Base-by-base conservation (phyloP, 2,888 invertebrate genomes). In the Pseudococcus viburni region DNA sequence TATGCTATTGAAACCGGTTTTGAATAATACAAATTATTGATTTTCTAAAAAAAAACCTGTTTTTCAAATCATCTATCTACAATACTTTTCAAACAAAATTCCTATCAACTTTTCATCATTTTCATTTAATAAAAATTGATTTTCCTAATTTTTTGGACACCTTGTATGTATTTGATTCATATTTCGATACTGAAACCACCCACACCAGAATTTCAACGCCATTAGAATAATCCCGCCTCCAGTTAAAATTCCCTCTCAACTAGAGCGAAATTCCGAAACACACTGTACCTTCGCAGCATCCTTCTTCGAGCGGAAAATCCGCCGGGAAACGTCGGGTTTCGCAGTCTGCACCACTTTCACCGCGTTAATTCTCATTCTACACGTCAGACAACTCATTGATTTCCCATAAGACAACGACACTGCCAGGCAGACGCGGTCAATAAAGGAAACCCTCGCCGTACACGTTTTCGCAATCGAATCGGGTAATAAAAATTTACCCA, bases 401-500 rank as follows among this genome's bases (percentile, higher is more conserved):
- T 64, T 64, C 64, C 64, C 64, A 64, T 64, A 64, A 64, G 19
- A 64, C 64, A 64, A 64, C 64, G 64, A 64, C 64, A 64, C 9
- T 22, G 22, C 64, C 8, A 9, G 22, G 11, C 64, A 64, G 64
- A 55, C 55, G 22, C 64, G 22, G 64, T 22, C 22, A 64, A 64
- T 64, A 22, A 64, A 64, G 22, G 64, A 22, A 64, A 64, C 22
- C 64, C 64, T 22, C 64, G 22, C 19, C 64, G 22, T 64, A 9
- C 7, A 22, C 64, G 11, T 22, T 64, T 64, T 64, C 64, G 64
- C 22, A 17, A 22, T 64, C 64, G 64, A 22, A 64, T 22, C 19
- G 8, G 5, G 64, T 22, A 64, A 64, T 22, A 22, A 64, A 64
- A 64, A 64, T 64, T 64, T 64, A 22, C 22, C 64, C 64, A 22